These are phyloP conservation scores for Lysandra bellargus DNA, from an alignment of 2,888 invertebrate genomes.

Conservation along the genomic window DNA sequence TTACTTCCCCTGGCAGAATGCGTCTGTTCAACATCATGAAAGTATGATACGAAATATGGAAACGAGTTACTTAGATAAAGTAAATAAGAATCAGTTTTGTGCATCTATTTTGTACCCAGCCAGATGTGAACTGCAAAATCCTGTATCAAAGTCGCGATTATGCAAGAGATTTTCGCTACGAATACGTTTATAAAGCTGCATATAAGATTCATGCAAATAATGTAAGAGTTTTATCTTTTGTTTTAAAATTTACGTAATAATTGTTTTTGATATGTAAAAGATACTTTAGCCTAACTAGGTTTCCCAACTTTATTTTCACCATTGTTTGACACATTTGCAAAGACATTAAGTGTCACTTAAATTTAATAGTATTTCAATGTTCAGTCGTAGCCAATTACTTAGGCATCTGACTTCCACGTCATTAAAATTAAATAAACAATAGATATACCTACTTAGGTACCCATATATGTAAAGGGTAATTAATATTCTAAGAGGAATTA, in stretches of 20 bases:
- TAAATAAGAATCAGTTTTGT: conserved; percentile 19
- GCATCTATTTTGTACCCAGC: background rate
- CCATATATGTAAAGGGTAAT: background rate
- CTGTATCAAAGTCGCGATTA: conserved; percentile 8
- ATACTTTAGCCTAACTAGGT: background rate
- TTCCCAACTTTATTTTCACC: background rate
- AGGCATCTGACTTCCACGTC: background rate
- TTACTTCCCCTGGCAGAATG: background rate
- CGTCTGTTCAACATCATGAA: background rate
- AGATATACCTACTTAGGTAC: background rate
- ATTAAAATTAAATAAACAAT: background rate
- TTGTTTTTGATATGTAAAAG: background rate
- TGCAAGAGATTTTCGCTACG: conserved; percentile 9
- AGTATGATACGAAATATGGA: conserved; percentile 23
- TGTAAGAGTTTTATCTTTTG: background rate
- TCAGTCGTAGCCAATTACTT: background rate
- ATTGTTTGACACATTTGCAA: background rate
- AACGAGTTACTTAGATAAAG: conserved; percentile 10
- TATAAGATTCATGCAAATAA: background rate
- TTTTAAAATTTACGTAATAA: background rate
- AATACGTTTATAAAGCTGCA: background rate
- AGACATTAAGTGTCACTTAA: too few species aligned
- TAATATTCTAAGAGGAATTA: background rate
- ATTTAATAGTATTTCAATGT: too few species aligned
- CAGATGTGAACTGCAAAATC: conserved; percentile 1